Conservation (phyloP, 1,140 invertebrate genomes). For the Neotoxoptera formosana region DNA sequence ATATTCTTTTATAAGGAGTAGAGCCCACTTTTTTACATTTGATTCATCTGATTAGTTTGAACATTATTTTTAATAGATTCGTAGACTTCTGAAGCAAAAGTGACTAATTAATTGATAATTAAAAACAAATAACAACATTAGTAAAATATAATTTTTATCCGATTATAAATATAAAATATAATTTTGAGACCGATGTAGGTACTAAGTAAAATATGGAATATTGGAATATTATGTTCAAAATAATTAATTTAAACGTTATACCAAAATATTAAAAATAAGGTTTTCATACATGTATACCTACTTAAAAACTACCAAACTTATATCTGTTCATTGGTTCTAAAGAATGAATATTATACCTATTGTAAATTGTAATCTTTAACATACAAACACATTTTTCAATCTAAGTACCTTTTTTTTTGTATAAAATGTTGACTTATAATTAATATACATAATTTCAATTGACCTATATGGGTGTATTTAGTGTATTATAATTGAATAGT, state of each 20-base stretch:
- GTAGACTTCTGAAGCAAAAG: not conserved
- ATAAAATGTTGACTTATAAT: not conserved
- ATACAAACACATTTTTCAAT: not conserved
- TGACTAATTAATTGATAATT: not conserved
- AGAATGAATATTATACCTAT: not conserved
- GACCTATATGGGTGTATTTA: not conserved
- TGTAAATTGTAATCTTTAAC: not conserved
- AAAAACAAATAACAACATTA: not conserved
- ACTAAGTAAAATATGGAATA: no score
- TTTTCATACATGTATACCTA: not conserved
- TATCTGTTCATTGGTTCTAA: not conserved
- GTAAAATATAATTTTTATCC: not conserved
- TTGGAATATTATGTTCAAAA: not conserved
- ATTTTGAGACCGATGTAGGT: not conserved
- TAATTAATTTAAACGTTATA: not conserved
- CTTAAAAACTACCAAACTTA: not conserved
- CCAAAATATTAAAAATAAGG: not conserved
- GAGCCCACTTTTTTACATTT: not conserved
- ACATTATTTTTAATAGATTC: not conserved
- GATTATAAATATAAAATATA: not conserved
- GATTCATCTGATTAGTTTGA: not conserved
- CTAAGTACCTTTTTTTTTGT: not conserved
- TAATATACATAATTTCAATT: not conserved
- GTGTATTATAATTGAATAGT: not conserved
- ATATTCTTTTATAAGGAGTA: not conserved